Evolutionary conservation across 1,140 invertebrate species (phyloP).

Genomic region (Luehdorfia chinensis): DNA sequence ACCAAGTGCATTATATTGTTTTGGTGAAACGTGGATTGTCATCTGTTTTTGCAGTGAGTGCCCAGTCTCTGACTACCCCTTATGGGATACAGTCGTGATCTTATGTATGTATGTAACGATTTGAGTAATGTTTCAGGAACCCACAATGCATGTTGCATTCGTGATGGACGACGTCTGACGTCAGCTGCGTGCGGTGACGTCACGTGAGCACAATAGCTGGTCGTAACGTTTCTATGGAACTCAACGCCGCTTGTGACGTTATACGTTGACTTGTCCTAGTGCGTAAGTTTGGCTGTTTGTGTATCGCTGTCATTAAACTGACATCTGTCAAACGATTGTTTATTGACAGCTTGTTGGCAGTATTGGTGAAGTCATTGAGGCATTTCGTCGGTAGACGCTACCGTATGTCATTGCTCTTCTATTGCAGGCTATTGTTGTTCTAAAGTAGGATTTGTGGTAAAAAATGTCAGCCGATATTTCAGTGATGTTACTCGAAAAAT

Average conservation of each 20-base stretch:
- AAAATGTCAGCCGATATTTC: constrained; percentile 26
- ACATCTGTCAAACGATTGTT: constrained; percentile 4
- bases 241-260: not conserved
- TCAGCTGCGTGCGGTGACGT: constrained; percentile 34
- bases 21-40: too few species aligned
- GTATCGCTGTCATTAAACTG: constrained; percentile 5
- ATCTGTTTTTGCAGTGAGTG: too few species aligned
- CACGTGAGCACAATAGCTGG: constrained; percentile 10
- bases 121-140: constrained; percentile 64
- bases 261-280: constrained; percentile 13
- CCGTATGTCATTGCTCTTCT: not conserved
- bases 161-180: constrained; percentile 73
- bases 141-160: constrained; percentile 73
- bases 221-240: constrained; percentile 3
- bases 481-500: constrained; percentile 18
- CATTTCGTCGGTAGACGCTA: not conserved
- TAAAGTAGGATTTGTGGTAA: constrained; percentile 32
- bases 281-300: constrained; percentile 25
- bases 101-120: too few species aligned
- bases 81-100: too few species aligned
- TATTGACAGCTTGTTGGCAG: too few species aligned
- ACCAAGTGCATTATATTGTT: too few species aligned
- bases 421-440: constrained; percentile 35
- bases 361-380: not conserved
- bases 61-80: too few species aligned